A percentile compares a stretch with the other conserved stretches of the same genome.
These are phyloP conservation scores for Solea solea DNA, from an alignment of 2,113 vertebrate species.

Conservation along the genomic window DNA sequence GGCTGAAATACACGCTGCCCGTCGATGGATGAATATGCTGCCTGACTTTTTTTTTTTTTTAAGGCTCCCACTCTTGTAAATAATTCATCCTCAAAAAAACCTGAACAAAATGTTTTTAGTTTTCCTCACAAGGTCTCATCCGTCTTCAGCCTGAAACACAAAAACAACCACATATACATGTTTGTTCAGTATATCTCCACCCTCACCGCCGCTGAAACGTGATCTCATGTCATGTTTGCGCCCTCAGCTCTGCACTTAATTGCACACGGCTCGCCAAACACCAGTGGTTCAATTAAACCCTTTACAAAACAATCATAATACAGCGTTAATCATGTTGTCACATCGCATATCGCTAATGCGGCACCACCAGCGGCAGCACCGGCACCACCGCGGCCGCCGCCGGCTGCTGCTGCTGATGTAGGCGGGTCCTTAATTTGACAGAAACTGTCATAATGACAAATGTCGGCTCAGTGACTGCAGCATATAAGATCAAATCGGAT, in stretches of 20 bases:
- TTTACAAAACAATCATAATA: background rate
- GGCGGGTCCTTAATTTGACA: background rate
- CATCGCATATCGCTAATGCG: background rate
- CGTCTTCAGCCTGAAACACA: no score
- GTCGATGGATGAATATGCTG: conserved; percentile 1
- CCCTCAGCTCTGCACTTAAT: background rate
- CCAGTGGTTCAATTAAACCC: background rate
- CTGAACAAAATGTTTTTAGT: background rate
- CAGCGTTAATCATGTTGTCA: background rate
- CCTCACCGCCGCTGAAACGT: background rate
- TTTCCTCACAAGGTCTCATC: no score
- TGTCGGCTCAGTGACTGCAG: background rate
- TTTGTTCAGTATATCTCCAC: no score
- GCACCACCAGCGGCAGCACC: background rate
- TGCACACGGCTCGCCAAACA: background rate
- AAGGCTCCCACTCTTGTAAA: no score
- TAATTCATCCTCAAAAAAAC: background rate
- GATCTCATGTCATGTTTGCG: background rate
- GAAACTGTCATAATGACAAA: background rate
- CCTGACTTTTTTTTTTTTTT: conserved; percentile 2
- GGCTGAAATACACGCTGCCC: background rate
- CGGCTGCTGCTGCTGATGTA: background rate
- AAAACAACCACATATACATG: no score
- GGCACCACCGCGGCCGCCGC: no score
- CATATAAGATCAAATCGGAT: background rate